Percentiles rank a stretch among this genome's conserved stretches.
phyloP scores from a whole-genome alignment of 2,888 invertebrate species.

The Coelogynopora nodosa region DNA sequence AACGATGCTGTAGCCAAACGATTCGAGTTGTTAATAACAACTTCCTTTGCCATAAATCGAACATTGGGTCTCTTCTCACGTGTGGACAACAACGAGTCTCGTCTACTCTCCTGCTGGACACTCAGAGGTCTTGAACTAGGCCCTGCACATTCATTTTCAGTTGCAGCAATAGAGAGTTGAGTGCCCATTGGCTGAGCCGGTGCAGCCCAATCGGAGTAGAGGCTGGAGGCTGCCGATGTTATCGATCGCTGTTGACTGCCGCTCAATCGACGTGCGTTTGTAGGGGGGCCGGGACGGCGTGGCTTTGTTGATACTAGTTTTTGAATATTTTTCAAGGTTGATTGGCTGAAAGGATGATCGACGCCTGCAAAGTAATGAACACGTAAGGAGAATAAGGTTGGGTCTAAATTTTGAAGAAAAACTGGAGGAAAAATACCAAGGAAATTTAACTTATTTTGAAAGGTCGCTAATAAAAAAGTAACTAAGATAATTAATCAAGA shows the following conservation, averaged over 20 bases:
- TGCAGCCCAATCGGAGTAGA: background rate
- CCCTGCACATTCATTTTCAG: background rate
- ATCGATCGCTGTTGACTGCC: background rate
- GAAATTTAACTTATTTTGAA: no score
- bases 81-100: background rate
- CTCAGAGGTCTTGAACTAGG: background rate
- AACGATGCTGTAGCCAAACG: background rate
- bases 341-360: slow-evolving; percentile 13
- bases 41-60: background rate
- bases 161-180: background rate
- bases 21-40: background rate
- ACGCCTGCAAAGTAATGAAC: no score
- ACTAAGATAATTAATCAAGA: no score
- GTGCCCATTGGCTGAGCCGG: background rate
- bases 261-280: background rate
- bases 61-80: background rate
- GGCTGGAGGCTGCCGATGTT: background rate
- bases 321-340: background rate
- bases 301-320: background rate
- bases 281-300: background rate
- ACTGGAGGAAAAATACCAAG: no score
- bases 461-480: no score
- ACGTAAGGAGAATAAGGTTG: no score
- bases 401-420: no score
- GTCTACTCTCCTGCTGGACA: background rate